Conservation (phyloP, 30 jellyfish, hydroid and myxozoan species). For the Mastigias papua region DNA sequence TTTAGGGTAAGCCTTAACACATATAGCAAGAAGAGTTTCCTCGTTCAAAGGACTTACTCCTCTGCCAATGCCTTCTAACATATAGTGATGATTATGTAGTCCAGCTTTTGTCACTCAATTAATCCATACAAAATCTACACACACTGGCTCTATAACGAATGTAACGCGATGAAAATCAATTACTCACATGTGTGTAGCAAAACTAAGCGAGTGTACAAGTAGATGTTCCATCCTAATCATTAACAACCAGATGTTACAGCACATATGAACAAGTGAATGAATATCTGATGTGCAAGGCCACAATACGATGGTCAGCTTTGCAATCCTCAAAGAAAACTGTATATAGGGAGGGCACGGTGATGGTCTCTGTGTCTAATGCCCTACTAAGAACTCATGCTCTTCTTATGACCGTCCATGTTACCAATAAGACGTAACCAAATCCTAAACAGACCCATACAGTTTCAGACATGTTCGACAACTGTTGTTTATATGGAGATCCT, state of each 20-base stretch:
- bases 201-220: not conserved
- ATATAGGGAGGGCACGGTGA: not conserved
- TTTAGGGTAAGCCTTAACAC: too few species aligned
- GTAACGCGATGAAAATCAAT: not conserved
- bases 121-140: not conserved
- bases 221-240: not conserved
- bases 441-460: too few species aligned
- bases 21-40: too few species aligned
- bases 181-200: not conserved
- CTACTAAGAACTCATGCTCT: too few species aligned
- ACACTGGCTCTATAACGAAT: not conserved
- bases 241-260: not conserved
- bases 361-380: too few species aligned
- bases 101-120: not conserved
- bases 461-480: too few species aligned
- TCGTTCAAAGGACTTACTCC: not conserved
- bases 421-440: too few species aligned
- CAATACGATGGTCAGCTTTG: not conserved
- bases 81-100: not conserved
- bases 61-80: not conserved
- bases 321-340: not conserved
- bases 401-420: too few species aligned
- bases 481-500: too few species aligned
- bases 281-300: not conserved
- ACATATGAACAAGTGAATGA: not conserved